phyloP scores from a whole-genome alignment of 2,797 vertebrate species.

The Jordanella pulchra region DNA sequence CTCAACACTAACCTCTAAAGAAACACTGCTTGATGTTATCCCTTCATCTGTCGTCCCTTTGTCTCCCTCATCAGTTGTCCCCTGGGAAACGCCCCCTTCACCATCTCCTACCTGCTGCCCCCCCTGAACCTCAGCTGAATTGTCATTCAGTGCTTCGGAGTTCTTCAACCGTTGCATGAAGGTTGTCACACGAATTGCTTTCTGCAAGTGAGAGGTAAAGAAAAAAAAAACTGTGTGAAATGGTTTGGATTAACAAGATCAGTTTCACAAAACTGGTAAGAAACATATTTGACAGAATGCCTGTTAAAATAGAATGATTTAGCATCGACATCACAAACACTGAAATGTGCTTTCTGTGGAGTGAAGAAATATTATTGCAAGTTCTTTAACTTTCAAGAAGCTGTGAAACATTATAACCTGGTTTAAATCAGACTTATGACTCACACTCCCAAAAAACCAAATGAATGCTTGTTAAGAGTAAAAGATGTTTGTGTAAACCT shows the following conservation, averaged over 20 bases:
- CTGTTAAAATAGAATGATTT: constrained; percentile 50
- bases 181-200: constrained; percentile 88
- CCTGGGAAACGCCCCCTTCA: constrained; percentile 61
- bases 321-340: constrained; percentile 43
- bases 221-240: constrained; percentile 43
- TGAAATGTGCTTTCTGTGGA: constrained; percentile 48
- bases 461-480: constrained; percentile 43
- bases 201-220: constrained; percentile 73
- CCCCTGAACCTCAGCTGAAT: constrained; percentile 57
- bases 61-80: constrained; percentile 68
- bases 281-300: constrained; percentile 50
- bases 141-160: constrained; percentile 74
- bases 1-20: constrained; percentile 81
- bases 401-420: constrained; percentile 45
- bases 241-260: constrained; percentile 21
- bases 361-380: constrained; percentile 49
- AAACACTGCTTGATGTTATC: constrained; percentile 74
- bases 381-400: constrained; percentile 59
- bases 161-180: constrained; percentile 89
- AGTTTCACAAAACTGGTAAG: constrained; percentile 18
- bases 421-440: constrained; percentile 66
- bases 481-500: constrained; percentile 40
- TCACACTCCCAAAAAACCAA: constrained; percentile 53
- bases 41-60: constrained; percentile 67
- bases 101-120: constrained; percentile 53